Base-by-base conservation (phyloP, 1,140 invertebrate species). In the Oscheius sp. region DNA sequence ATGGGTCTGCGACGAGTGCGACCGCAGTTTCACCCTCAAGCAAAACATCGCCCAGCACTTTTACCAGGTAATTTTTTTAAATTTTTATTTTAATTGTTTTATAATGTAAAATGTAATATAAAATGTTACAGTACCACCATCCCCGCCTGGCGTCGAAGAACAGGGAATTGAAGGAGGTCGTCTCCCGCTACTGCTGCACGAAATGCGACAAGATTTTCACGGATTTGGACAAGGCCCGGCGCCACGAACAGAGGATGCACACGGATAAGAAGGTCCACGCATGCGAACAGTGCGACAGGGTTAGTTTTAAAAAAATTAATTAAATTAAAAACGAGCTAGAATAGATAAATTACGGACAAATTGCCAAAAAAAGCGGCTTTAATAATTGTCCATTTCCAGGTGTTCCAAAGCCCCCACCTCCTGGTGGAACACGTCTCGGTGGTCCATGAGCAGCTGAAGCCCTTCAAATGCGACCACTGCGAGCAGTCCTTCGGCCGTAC, bases 41-140 rank as follows among this genome's bases (percentile, higher is more conserved):
- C 68, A 71, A 36, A 71, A 71, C 32, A 59, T 71, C 23, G 45
- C 49, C 20, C 64, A 71, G n/a, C 68, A 71, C 32, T 61, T 71
- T 31, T 29, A 31, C 62, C 15, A 61, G 28, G 49, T 68, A 26
- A 35, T 29, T 59, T 42, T 42, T 7, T 42, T n/a, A n/a, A n/a
- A 7, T 23, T 23, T 26, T 55, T 13, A 55, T 23, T 55, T 55
- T 7, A 7, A 15, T 7, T n/a, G n/a, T n/a, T n/a, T n/a, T n/a
- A n/a, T n/a, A n/a, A n/a, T n/a, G n/a, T n/a, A n/a, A n/a, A n/a
- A n/a, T n/a, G n/a, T n/a, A n/a, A n/a, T n/a, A n/a, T 55, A 4
- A 23, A 7, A 55, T 55, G 4, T 55, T 42, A 20, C 23, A 55
- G 49, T 55, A 55, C 23, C 49, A 55, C 23, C 49, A 55, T 55